Evolutionary conservation across 2,113 vertebrate genomes (phyloP).

Genomic region (Acrocephalus kingi): DNA sequence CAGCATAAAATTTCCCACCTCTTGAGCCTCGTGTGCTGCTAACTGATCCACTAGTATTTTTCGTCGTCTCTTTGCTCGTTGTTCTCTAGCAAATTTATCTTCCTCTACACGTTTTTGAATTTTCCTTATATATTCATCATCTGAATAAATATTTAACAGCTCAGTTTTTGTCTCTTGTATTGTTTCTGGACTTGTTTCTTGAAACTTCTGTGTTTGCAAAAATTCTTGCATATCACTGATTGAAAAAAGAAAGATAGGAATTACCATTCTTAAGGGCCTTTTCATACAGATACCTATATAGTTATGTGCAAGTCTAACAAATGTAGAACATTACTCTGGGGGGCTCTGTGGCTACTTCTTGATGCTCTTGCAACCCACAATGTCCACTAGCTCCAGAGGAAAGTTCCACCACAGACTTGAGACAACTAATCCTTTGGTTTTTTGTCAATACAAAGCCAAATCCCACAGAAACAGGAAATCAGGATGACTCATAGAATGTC

Average conservation of each 20-base stretch:
- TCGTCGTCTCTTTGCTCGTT: slow-evolving; percentile 82
- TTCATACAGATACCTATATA: not conserved
- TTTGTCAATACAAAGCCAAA: not conserved
- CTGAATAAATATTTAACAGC: slow-evolving; percentile 77
- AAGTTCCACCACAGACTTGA: not conserved
- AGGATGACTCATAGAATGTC: not conserved
- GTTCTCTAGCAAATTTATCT: slow-evolving; percentile 75
- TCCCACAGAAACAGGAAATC: not conserved
- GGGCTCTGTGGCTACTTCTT: not conserved
- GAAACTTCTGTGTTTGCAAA: not conserved
- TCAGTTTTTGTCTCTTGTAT: not conserved
- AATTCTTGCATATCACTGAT: slow-evolving; percentile 3
- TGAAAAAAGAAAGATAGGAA: not conserved
- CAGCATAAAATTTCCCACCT: slow-evolving; percentile 72
- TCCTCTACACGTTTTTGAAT: slow-evolving; percentile 86
- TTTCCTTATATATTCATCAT: slow-evolving; percentile 83
- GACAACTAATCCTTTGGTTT: not conserved
- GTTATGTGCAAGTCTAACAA: not conserved
- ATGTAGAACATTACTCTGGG: not conserved
- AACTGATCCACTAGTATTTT: slow-evolving; percentile 83
- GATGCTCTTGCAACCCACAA: not conserved
- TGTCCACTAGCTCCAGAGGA: not conserved
- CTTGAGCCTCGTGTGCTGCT: slow-evolving; percentile 78
- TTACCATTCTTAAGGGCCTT: not conserved
- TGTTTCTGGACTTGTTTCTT: slow-evolving; percentile 3